Evolutionary conservation across 2,113 vertebrate genomes (phyloP), one percentile per base, ranked within the genome.

Genomic region (Ceyx melanurus): DNA sequence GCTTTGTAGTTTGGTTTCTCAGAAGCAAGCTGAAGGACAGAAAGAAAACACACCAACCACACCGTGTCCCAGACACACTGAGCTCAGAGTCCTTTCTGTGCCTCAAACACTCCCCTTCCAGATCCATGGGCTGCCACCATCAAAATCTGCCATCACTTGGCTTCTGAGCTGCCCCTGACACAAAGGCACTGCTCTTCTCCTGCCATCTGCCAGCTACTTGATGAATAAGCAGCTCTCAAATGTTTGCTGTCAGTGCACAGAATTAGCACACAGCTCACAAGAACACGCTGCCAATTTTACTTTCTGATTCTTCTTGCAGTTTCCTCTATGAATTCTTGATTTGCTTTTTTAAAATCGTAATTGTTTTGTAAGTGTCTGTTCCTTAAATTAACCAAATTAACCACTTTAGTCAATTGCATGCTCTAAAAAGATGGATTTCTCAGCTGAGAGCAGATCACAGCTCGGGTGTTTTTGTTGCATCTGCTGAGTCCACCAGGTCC

Each of bases 181-280:
- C 13, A 45, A 86, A 70, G 6, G 10, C 64, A 14, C 29, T 74
- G 13, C 23, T 62, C 26, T 50, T 20, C 20, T 74, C 53, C 70
- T 45, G 61, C 22, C 48, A 76, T 74, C 60, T 83, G n/a, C 61
- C 66, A 89, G 20, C 60, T 86, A 68, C n/a, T 40, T 58, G 29
- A 66, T 84, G 51, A 91, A 71, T 45, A 91, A 66, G 8, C 11
- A 40, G 58, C 12, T 71, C 78, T 66, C 66, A 67, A n/a, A 93
- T 78, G 18, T 62, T 65, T 53, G 23, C 25, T 18, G 15, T 58
- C 60, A 84, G 57, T 50, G 58, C 56, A 58, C 3, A 79, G 75
- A 82, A 64, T 45, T 1, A 85, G 15, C 51, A 75, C 43, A 80
- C 70, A 74, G 5, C 56, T 83, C 77, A 9, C 14, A 45, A 50